Percentiles rank a stretch among this genome's conserved stretches.
These are phyloP conservation scores for Elgaria multicarinata DNA, from an alignment of 2,113 vertebrate genomes.

Conservation along the genomic window DNA sequence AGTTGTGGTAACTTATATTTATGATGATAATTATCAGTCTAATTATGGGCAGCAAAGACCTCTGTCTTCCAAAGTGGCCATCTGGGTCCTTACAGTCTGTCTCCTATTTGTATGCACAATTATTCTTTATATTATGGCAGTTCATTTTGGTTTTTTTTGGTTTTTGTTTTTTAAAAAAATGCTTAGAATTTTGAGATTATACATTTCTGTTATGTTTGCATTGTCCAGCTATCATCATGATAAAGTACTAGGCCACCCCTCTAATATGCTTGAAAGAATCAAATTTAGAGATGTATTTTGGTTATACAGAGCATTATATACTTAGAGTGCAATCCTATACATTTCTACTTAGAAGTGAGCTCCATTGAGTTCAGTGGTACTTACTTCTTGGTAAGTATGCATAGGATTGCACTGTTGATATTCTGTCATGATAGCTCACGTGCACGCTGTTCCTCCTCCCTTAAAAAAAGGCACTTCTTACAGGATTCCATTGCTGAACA, in stretches of 20 bases:
- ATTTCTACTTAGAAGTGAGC: background rate
- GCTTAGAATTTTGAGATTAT: background rate
- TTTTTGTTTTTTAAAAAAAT: background rate
- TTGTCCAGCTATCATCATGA: background rate
- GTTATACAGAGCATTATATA: rapidly evolving
- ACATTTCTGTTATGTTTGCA: background rate
- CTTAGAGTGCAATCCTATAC: no score
- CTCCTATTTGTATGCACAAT: background rate
- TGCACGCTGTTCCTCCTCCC: rapidly evolving
- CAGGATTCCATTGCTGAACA: background rate
- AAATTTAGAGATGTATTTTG: rapidly evolving
- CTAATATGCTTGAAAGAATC: rapidly evolving
- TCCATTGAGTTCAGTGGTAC: background rate
- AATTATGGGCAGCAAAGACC: background rate
- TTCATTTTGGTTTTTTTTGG: no score
- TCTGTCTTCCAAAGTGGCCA: rapidly evolving
- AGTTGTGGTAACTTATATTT: background rate
- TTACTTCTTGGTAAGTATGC: background rate
- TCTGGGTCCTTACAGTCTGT: background rate
- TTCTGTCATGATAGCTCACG: background rate
- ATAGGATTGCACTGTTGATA: background rate
- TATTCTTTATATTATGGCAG: background rate
- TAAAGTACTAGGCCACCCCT: background rate
- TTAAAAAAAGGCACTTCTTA: background rate
- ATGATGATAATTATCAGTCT: background rate